Evolutionary conservation across 2,888 invertebrate genomes (phyloP), one percentile per base, ranked within the genome.

Genomic region (Rotaria sp.): DNA sequence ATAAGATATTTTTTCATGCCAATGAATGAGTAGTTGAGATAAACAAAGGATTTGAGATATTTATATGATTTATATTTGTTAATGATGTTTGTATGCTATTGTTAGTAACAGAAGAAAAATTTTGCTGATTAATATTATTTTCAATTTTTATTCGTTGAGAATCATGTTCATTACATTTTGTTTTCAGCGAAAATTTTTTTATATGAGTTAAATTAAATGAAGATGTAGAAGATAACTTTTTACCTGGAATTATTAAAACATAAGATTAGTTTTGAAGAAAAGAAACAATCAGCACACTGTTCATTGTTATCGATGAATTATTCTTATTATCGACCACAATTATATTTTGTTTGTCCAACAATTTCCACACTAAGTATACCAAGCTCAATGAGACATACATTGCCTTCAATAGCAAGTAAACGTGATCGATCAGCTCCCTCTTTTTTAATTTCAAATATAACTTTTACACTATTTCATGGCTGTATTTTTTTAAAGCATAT

Each of bases 401-500:
- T 95, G 88, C 96, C 96, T 91, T 95, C 95, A 90, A 95, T 94
- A 88, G 97, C 97, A 91, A 97, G 93, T 92, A 95, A 95, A 89
- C 96, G 94, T 90, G 97, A 93, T 89, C 96, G 94, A 90, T 94
- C 93, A 90, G 97, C 97, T 90, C 97, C 97, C 92, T 96, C 96
- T 91, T 95, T 94, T 90, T 97, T 96, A 93, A 97, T 96, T 91
- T 96, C 96, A 93, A 97, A 94, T 92, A 96, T 97, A 92, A 97
- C 96, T 92, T 96, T 94, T 90, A 97, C 96, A 89, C 96, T 96
- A 93, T 96, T 96, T 96, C 96, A 97, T 93, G 97, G 97, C 94
- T 97, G 97, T 93, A 96, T 94, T 92, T 94, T 94, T 93, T 93
- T 89, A 94, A 93, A n/a, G 18, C 45, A 30, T 67, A 86, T 59